Percentiles rank a stretch among this genome's conserved stretches.
Conservation (phyloP, 92 coral and sea anemone genomes). For the Bergia puertoricense region DNA sequence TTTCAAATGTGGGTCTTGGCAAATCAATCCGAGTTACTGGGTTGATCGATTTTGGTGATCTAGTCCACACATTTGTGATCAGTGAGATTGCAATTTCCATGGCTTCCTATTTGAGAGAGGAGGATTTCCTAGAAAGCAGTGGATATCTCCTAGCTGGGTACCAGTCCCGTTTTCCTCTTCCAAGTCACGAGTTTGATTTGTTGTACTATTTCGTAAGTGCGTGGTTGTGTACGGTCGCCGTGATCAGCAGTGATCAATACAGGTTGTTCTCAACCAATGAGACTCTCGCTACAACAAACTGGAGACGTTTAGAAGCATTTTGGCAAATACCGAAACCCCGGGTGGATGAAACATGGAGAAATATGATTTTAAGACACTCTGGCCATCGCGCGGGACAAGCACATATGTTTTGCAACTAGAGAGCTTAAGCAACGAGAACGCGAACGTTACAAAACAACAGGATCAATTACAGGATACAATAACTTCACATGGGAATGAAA, state of each 20-base stretch:
- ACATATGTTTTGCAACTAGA: too few species aligned
- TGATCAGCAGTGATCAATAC: slow-evolving; percentile 44
- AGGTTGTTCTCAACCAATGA: slow-evolving; percentile 32
- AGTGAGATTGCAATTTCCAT: slow-evolving; percentile 61
- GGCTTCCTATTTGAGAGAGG: slow-evolving; percentile 51
- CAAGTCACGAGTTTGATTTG: slow-evolving; percentile 58
- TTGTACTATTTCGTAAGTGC: slow-evolving; percentile 62
- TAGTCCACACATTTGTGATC: slow-evolving; percentile 57
- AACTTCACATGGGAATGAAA: too few species aligned
- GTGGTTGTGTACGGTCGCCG: slow-evolving; percentile 57
- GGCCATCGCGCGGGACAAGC: not conserved
- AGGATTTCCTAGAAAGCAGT: slow-evolving; percentile 60
- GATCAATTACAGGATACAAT: too few species aligned
- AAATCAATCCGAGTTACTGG: slow-evolving; percentile 51
- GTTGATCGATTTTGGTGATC: slow-evolving; percentile 70
- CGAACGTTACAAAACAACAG: too few species aligned
- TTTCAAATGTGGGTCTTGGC: not conserved
- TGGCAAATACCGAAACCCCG: slow-evolving; percentile 36
- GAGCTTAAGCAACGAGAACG: too few species aligned
- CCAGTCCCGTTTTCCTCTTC: slow-evolving; percentile 70
- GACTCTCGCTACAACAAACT: slow-evolving; percentile 29
- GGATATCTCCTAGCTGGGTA: slow-evolving; percentile 75
- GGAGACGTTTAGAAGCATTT: slow-evolving; percentile 21
- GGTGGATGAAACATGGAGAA: slow-evolving; percentile 12
- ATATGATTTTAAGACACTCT: not conserved